Evolutionary conservation across 2,113 vertebrate species (phyloP).

Genomic region (Strigops habroptila): DNA sequence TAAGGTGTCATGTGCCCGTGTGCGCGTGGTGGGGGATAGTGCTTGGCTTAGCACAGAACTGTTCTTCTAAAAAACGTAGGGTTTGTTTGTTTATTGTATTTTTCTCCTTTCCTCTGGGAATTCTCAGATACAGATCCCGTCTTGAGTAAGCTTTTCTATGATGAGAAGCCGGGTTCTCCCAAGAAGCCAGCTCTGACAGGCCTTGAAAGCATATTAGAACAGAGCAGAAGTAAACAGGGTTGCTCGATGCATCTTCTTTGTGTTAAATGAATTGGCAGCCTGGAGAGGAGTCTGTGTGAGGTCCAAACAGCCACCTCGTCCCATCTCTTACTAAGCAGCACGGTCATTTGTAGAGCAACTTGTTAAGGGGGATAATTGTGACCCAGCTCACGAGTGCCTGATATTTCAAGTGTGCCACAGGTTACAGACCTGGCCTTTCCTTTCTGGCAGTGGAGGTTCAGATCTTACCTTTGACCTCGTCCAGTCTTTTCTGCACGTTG

Average conservation of each 20-base stretch:
- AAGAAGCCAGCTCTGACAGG: constrained; percentile 6
- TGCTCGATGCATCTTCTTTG: neutral
- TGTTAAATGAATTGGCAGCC: neutral
- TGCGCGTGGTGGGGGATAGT: neutral
- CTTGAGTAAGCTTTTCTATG: constrained; percentile 71
- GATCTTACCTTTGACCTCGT: no score
- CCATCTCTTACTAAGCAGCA: neutral
- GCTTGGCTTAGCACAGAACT: neutral
- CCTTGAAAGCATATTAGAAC: neutral
- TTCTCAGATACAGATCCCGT: constrained; percentile 73
- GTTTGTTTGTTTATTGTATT: neutral
- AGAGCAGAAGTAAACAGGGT: constrained; percentile 43
- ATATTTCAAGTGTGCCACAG: neutral
- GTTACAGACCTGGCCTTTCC: neutral
- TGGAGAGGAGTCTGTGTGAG: neutral
- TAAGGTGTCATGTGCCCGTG: accelerated
- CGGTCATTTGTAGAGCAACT: neutral
- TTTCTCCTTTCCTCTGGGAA: neutral
- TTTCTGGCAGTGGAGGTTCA: neutral
- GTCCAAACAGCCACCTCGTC: neutral
- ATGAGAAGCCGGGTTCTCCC: constrained; percentile 67
- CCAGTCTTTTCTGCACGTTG: neutral
- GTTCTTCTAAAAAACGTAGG: neutral
- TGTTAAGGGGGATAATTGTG: neutral
- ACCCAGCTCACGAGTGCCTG: neutral